Base-by-base conservation (phyloP, 2,797 vertebrate species). In the Poecilia velifera region DNA sequence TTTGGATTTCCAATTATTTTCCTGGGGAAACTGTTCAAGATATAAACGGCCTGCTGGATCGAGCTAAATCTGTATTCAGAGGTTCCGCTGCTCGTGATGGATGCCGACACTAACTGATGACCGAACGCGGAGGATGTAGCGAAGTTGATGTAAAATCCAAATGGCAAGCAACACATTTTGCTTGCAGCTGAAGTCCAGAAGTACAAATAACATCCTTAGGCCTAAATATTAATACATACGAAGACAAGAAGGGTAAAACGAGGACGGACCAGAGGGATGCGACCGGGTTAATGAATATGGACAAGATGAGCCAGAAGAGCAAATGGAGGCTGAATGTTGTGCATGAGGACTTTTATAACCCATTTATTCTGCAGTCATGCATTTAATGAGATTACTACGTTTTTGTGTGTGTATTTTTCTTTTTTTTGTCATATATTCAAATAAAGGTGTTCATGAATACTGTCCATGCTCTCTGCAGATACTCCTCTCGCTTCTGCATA, bases 321-420 rank as follows among this genome's bases (percentile, higher is more conserved):
- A 59, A 59, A 59, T 28, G n/a, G n/a, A 59, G 55, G 55, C 55
- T 59, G n/a, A 59, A 59, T 59, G 55, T 59, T 59, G 12, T 59
- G 55, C 25, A 59, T 59, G 9, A 59, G n/a, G 10, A 14, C 12
- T 28, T 28, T 28, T 31, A 12, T n/a, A 59, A 28, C n/a, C n/a
- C 55, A 59, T 59, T 59, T 59, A 59, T 59, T 59, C n/a, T 59
- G 4, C 55, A 59, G n/a, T 59, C 55, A 59, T 59, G 55, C n/a
- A 59, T 59, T 13, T 59, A 5, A 13, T 59, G 55, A 59, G n/a
- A 59, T 59, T 59, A 13, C n/a, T 14, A 13, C n/a, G 28, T 55
- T 55, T 59, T 28, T n/a, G 12, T 14, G n/a, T 28, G n/a, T 31
- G n/a, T 14, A 28, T 31, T 59, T 31, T 31, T 31, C 28, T 59